These are phyloP conservation scores for Drosophila asahinai DNA, from an alignment of 1,140 invertebrate species.

Conservation along the genomic window DNA sequence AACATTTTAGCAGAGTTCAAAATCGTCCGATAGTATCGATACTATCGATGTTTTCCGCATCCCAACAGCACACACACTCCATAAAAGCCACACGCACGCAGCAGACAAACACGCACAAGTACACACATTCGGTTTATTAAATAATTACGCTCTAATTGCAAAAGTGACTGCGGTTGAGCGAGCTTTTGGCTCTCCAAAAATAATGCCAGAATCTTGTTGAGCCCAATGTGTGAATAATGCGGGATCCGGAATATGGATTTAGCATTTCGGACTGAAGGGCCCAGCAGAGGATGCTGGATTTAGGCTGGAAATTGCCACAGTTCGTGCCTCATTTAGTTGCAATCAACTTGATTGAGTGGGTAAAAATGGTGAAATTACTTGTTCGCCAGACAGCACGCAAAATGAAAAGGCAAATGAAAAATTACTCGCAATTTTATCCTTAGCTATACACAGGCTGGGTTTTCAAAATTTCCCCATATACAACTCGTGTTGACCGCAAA, in stretches of 20 bases:
- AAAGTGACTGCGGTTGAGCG: slow-evolving; percentile 66
- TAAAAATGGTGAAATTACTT: slow-evolving; percentile 25
- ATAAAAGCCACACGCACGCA: slow-evolving; percentile 27
- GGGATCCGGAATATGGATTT: slow-evolving; percentile 12
- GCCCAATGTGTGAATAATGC: slow-evolving; percentile 51
- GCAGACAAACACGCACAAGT: slow-evolving; percentile 17
- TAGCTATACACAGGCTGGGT: background rate
- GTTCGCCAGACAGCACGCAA: slow-evolving; percentile 5
- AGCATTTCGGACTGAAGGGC: slow-evolving; percentile 20
- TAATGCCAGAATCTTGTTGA: slow-evolving; percentile 46
- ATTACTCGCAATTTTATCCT: slow-evolving; percentile 16
- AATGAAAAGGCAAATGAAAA: slow-evolving; percentile 23
- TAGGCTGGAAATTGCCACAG: slow-evolving; percentile 21
- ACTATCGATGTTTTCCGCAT: background rate
- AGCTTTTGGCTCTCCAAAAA: slow-evolving; percentile 55
- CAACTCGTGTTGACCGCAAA: slow-evolving; percentile 19
- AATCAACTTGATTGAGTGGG: slow-evolving; percentile 72
- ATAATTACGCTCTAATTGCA: slow-evolving; percentile 83
- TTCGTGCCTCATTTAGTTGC: slow-evolving; percentile 58
- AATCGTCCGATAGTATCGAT: background rate
- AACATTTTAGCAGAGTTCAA: too few relatives aligned
- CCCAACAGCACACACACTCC: slow-evolving; percentile 11
- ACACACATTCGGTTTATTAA: slow-evolving; percentile 72
- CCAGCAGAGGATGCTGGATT: background rate
- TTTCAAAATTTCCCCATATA: slow-evolving; percentile 5